Percentiles rank a stretch among this genome's conserved stretches.
These are phyloP conservation scores for Drosophila pectinifera DNA, from an alignment of 1,140 invertebrate species.

Conservation along the genomic window DNA sequence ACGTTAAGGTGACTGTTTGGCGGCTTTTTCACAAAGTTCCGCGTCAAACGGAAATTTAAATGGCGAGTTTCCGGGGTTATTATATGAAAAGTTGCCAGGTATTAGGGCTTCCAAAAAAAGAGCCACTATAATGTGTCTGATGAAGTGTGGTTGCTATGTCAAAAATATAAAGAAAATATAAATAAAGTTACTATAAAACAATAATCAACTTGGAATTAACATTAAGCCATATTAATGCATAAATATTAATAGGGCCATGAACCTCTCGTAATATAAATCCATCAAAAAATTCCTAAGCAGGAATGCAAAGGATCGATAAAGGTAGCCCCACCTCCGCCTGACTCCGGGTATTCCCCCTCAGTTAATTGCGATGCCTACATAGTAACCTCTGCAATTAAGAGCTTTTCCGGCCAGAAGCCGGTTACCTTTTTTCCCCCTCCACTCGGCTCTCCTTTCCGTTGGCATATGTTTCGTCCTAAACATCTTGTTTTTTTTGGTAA, in stretches of 20 bases:
- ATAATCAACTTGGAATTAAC: no score
- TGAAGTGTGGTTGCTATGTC: no score
- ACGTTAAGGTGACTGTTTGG: slow-evolving; percentile 10
- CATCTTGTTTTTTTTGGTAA: background rate
- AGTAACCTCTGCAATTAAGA: slow-evolving; percentile 15
- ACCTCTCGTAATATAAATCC: no score
- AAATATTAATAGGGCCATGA: no score
- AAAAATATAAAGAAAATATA: no score
- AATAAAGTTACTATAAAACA: no score
- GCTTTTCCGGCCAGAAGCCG: background rate
- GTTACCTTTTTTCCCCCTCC: background rate
- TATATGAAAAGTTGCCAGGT: background rate
- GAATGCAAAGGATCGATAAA: no score
- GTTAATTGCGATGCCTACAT: slow-evolving; percentile 14
- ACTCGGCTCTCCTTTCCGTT: background rate
- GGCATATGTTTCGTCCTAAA: slow-evolving; percentile 1
- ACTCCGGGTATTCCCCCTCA: background rate
- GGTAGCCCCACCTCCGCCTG: background rate
- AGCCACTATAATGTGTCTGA: no score
- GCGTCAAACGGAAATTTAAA: slow-evolving; percentile 37
- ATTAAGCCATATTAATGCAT: no score
- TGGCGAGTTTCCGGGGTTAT: slow-evolving; percentile 17
- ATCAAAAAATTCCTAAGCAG: no score
- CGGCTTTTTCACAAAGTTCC: slow-evolving; percentile 11
- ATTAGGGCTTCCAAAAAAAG: background rate